Evolutionary conservation across 2,888 invertebrate genomes (phyloP).

Genomic region (Standfussiana lucernea): DNA sequence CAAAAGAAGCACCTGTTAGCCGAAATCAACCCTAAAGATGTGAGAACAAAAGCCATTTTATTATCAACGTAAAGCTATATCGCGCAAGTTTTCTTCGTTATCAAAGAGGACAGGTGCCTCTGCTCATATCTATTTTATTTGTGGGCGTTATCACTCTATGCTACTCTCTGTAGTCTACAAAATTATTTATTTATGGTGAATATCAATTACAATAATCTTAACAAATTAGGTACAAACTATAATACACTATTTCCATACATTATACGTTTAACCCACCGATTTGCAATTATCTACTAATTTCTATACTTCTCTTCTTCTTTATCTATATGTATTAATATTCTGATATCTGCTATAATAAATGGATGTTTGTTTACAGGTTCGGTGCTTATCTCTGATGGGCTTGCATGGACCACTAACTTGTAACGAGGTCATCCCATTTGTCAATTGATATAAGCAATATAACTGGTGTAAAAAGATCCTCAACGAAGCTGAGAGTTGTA

Average conservation of each 20-base stretch:
- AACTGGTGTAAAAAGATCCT: constrained; percentile 36
- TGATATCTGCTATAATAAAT: constrained; percentile 54
- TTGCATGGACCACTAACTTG: constrained; percentile 86
- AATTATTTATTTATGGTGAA: constrained; percentile 26
- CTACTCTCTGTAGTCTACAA: constrained; percentile 7
- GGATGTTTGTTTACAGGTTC: constrained; percentile 86
- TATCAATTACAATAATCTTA: background rate
- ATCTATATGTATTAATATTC: constrained; percentile 25
- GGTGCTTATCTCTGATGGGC: constrained; percentile 89
- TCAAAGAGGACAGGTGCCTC: background rate
- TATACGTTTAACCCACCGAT: constrained; percentile 49
- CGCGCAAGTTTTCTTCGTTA: background rate
- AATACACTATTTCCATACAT: constrained; percentile 14
- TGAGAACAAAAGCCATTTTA: background rate
- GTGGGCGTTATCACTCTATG: background rate
- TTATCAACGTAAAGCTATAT: too few species aligned
- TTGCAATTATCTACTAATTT: constrained; percentile 27
- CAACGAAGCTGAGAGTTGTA: background rate
- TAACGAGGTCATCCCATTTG: constrained; percentile 61
- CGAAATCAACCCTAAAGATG: background rate
- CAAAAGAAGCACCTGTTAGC: background rate
- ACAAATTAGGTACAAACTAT: constrained; percentile 2
- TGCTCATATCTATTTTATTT: background rate
- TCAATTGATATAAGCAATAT: constrained; percentile 67
- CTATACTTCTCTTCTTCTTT: constrained; percentile 14